These are phyloP conservation scores for Cataglyphis albicans DNA, from an alignment of 2,888 invertebrate species.

Conservation along the genomic window DNA sequence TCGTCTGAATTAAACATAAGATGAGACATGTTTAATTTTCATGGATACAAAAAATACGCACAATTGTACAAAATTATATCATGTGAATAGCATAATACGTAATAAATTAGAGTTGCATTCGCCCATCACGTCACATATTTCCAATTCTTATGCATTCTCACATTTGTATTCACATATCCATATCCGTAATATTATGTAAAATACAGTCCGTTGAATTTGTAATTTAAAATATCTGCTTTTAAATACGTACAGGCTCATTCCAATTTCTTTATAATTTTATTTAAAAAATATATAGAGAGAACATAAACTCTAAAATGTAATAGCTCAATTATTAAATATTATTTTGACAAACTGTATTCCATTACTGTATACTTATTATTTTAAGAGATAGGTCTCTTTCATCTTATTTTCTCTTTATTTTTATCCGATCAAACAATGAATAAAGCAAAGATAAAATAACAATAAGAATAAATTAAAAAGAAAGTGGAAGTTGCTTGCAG, in stretches of 20 bases:
- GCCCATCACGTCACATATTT: not conserved
- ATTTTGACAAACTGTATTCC: not conserved
- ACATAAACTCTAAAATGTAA: not conserved
- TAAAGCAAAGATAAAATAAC: not conserved
- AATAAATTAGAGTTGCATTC: not conserved
- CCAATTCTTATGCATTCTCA: not conserved
- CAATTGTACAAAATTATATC: not conserved
- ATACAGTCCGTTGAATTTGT: not conserved
- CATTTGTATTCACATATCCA: not conserved
- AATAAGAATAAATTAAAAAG: not conserved
- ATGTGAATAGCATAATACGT: not conserved
- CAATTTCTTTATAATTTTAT: not conserved
- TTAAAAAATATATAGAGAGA: not conserved
- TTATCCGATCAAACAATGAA: not conserved
- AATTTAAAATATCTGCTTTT: constrained; percentile 1
- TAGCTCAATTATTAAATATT: not conserved
- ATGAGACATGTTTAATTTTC: not conserved
- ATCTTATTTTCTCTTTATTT: not conserved
- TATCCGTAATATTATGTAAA: not conserved
- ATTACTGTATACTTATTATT: not conserved
- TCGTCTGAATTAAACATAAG: not conserved
- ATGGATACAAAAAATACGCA: not conserved
- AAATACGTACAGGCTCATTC: not conserved
- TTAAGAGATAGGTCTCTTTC: not conserved
- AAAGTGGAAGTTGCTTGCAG: not conserved